Evolutionary conservation across 1,140 invertebrate species (phyloP).

Genomic region (Neodiprion pinetum): DNA sequence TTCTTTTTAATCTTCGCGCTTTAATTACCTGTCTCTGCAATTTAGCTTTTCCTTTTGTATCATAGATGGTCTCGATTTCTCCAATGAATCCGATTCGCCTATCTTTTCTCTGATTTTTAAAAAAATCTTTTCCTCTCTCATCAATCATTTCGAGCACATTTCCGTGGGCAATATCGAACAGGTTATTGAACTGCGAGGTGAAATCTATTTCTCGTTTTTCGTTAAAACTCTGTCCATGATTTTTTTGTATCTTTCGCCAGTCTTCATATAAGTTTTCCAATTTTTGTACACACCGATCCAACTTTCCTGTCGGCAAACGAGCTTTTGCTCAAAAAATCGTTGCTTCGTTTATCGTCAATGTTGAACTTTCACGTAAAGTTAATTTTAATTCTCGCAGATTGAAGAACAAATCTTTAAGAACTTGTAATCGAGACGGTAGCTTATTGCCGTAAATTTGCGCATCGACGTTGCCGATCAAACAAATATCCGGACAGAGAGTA

Average conservation of each 20-base stretch:
- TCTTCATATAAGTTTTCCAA: conserved; percentile 23
- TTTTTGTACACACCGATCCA: conserved; percentile 24
- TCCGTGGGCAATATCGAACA: conserved; percentile 36
- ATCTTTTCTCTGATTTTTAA: conserved; percentile 22
- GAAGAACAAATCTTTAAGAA: conserved; percentile 14
- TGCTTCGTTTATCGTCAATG: conserved; percentile 13
- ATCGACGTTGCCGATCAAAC: no score
- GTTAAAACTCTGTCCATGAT: background rate
- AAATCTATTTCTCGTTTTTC: conserved; percentile 21
- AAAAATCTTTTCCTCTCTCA: conserved; percentile 20
- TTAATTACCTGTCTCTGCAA: conserved; percentile 12
- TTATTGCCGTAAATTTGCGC: conserved; percentile 26
- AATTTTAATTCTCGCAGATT: conserved; percentile 23
- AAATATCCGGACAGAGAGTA: background rate
- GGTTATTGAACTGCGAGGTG: conserved; percentile 25
- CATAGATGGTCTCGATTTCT: conserved; percentile 17
- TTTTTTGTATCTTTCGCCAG: conserved; percentile 28
- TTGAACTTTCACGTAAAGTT: conserved; percentile 21
- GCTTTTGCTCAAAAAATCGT: conserved; percentile 30
- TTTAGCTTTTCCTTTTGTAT: conserved; percentile 15
- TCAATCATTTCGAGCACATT: conserved; percentile 26
- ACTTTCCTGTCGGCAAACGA: conserved; percentile 22
- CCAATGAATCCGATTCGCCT: conserved; percentile 19
- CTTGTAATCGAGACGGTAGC: conserved; percentile 26
- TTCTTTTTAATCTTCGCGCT: conserved; percentile 18